Evolutionary conservation across 2,797 vertebrate genomes (phyloP).

Genomic region (Mionectes olivaceus): DNA sequence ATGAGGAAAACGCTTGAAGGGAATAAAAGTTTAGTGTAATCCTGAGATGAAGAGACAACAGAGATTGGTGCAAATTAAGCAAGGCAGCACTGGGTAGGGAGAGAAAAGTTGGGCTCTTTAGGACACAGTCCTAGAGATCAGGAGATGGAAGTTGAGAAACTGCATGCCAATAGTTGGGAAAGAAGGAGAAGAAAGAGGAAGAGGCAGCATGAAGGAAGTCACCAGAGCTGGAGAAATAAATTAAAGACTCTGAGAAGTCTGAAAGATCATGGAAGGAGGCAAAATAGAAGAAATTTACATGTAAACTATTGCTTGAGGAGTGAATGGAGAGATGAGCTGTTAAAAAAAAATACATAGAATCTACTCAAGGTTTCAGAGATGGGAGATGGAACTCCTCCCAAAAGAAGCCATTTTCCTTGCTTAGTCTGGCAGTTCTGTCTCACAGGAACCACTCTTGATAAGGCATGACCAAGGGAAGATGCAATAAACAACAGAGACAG

Average conservation of each 20-base stretch:
- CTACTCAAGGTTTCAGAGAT: neutral
- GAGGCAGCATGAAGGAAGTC: neutral
- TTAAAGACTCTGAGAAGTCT: neutral
- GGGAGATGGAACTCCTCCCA: neutral
- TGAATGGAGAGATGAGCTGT: neutral
- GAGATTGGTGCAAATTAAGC: neutral
- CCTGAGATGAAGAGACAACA: neutral
- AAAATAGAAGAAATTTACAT: neutral
- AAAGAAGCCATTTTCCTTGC: neutral
- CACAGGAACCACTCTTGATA: neutral
- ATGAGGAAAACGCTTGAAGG: neutral
- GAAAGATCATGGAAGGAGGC: neutral
- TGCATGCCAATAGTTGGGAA: neutral
- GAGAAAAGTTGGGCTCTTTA: neutral
- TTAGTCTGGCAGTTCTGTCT: neutral
- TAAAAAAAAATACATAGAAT: neutral
- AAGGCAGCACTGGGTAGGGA: neutral
- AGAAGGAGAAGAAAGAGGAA: neutral
- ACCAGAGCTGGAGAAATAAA: neutral
- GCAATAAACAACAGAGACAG: neutral
- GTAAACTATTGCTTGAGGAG: neutral
- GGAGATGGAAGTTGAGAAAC: neutral
- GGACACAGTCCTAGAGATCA: neutral
- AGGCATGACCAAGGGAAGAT: neutral
- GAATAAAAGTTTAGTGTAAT: neutral